phyloP scores from a whole-genome alignment of 1,140 invertebrate genomes.

The Zaprionus davidi region DNA sequence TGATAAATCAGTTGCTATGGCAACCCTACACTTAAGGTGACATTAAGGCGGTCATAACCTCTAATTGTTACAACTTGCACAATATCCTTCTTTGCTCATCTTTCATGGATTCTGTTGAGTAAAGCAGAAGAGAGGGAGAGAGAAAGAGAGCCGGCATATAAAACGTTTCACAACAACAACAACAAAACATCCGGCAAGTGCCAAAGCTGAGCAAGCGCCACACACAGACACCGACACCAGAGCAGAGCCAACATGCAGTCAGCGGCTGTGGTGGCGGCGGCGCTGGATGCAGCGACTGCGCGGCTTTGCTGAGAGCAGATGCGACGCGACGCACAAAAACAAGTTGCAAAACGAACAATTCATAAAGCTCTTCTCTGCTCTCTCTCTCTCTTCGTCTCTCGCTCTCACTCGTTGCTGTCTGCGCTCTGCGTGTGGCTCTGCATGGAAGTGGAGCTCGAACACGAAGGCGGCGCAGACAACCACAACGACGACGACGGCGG shows the following conservation, averaged over 20 bases:
- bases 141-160: constrained; percentile 54
- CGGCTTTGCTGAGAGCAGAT: constrained; percentile 16
- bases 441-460: constrained; percentile 33
- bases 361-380: constrained; percentile 6
- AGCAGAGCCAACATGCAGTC: constrained; percentile 15
- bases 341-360: constrained; percentile 27
- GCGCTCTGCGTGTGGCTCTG: constrained; percentile 31
- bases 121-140: neutral
- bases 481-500: constrained; percentile 20
- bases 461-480: neutral
- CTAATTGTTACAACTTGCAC: neutral
- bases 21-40: no score
- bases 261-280: neutral
- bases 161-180: constrained; percentile 66
- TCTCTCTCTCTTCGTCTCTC: constrained; percentile 16
- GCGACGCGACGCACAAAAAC: constrained; percentile 20
- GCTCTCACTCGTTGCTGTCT: constrained; percentile 10
- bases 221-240: constrained; percentile 54
- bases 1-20: no score
- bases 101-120: neutral
- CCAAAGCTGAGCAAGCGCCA: constrained; percentile 72
- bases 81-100: neutral
- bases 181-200: constrained; percentile 78
- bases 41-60: neutral
- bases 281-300: constrained; percentile 32